phyloP scores from a whole-genome alignment of 2,797 vertebrate species.

The Sebastes baramenuke region DNA sequence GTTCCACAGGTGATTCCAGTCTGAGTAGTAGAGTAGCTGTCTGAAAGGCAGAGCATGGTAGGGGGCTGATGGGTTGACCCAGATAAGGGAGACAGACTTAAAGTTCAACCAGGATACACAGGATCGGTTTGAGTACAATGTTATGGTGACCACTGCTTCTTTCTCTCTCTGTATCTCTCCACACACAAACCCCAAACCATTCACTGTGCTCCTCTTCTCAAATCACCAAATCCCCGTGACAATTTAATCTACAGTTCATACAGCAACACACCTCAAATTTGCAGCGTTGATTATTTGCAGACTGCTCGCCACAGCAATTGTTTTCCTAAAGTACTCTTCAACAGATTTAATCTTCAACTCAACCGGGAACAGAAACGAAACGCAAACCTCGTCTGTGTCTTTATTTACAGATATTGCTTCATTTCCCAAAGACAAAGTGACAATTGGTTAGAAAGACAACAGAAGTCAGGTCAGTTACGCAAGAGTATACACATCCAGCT shows the following conservation, averaged over 20 bases:
- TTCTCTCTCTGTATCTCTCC: neutral
- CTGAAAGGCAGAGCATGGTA: constrained; percentile 44
- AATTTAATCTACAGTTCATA: neutral
- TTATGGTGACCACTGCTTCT: constrained; percentile 10
- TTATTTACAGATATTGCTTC: neutral
- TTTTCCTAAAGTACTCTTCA: neutral
- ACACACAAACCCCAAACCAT: neutral
- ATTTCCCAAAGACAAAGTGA: constrained; percentile 20
- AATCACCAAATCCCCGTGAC: neutral
- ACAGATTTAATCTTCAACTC: neutral
- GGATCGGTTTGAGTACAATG: neutral
- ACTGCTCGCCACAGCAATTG: neutral
- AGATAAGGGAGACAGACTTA: constrained; percentile 53
- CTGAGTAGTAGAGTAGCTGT: constrained; percentile 11
- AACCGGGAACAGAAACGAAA: neutral
- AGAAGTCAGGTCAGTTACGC: constrained; percentile 38
- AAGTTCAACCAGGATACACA: constrained; percentile 50
- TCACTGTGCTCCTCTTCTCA: neutral
- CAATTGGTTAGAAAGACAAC: neutral
- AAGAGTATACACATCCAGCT: constrained; percentile 20
- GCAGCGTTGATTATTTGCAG: neutral
- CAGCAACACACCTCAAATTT: neutral
- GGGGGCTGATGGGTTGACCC: constrained; percentile 61
- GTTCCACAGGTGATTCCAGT: constrained; percentile 46
- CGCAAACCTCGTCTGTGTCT: neutral